Evolutionary conservation across 2,113 vertebrate species (phyloP), one percentile per base, ranked within the genome.

Genomic region (Boulengeromyrus knoepffleri): DNA sequence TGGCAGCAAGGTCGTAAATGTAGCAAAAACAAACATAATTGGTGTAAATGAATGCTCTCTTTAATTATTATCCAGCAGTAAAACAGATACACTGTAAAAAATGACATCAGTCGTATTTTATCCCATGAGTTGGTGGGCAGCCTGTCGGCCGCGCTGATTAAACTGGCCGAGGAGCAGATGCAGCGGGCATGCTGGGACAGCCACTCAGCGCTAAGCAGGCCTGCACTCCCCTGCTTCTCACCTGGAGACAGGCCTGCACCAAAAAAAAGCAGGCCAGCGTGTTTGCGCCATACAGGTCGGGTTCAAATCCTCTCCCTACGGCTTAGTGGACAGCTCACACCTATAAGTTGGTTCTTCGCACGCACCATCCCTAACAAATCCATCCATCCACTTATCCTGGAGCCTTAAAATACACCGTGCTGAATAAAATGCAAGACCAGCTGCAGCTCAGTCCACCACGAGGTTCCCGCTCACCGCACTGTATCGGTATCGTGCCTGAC

Each of bases 61-160:
- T 87, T 87, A 90, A 85, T 86, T 90, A 90, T 50, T 62, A 27
- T 53, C 19, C 8, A 27, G 77, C 77, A 36, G 49, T 42, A 89
- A 24, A 50, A 50, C 46, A 70, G 42, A 88, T n/a, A 89, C 45
- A 77, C 62, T 5, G 21, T 50, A 52, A 80, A 52, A 39, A 47
- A 31, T 8, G 19, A 74, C 66, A 80, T 49, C 21, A 12, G 27
- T 80, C 31, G 5, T 80, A 31, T 39, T 49, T 27, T 36, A 53
- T 24, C 21, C 66, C 46, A 50, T 21, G 88, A 89, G 66, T 21
- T 8, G 2, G 49, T 27, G n/a, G n/a, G 27, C 58, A 88, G 36
- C 8, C 36, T 42, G 58, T 19, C 1, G 42, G 46, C 4, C 13
- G 17, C 13, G 12, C 19, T 24, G 52, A 56, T 53, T 39, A 56